phyloP scores from a whole-genome alignment of 2,888 invertebrate genomes.

The Cataglyphis cursor region DNA sequence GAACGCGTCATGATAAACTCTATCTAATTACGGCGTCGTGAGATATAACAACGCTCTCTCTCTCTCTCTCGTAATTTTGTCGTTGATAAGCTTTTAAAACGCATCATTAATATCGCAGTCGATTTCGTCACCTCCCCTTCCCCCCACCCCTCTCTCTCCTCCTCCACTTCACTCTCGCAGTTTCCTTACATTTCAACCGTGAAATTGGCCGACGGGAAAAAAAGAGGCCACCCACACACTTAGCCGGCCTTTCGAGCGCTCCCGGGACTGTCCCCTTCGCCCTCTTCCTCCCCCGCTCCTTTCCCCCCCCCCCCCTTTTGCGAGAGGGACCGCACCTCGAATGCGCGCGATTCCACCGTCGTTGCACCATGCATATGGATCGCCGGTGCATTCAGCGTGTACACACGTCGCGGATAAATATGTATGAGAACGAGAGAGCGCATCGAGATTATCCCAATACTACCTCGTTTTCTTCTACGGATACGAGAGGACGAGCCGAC shows the following conservation, averaged over 20 bases:
- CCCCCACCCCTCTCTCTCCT: background rate
- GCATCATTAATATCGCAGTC: constrained; percentile 67
- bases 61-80: constrained; percentile 57
- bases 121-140: background rate
- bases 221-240: constrained; percentile 41
- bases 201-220: constrained; percentile 29
- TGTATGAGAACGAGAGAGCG: constrained; percentile 75
- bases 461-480: constrained; percentile 71
- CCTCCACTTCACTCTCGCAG: constrained; percentile 1
- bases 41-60: constrained; percentile 49
- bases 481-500: constrained; percentile 40
- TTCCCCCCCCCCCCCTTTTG: constrained; percentile 51
- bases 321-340: constrained; percentile 71
- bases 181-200: constrained; percentile 45
- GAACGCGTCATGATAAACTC: constrained; percentile 15
- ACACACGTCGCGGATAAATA: constrained; percentile 79
- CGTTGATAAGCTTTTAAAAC: constrained; percentile 69
- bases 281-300: too few species aligned
- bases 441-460: constrained; percentile 79
- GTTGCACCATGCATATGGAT: constrained; percentile 79
- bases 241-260: constrained; percentile 51
- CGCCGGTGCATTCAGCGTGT: constrained; percentile 77
- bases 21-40: constrained; percentile 28
- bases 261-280: constrained; percentile 38
- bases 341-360: constrained; percentile 71